Conservation (phyloP, 2,113 vertebrate species). For the Xiphophorus maculatus region DNA sequence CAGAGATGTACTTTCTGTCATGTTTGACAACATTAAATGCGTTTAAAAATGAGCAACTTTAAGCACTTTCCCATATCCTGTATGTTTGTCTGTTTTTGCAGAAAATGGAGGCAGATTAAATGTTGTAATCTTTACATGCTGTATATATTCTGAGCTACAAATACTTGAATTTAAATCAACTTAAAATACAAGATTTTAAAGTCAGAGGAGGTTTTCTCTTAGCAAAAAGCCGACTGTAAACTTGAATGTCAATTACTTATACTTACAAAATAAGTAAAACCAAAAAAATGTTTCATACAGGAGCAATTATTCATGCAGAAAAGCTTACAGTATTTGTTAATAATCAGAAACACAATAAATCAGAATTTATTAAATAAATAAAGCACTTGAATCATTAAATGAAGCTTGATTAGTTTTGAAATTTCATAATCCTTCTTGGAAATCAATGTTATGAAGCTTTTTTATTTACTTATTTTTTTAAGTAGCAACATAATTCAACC, state of each 20-base stretch:
- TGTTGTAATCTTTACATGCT: not conserved
- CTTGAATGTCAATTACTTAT: conserved; percentile 11
- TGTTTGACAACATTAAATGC: conserved; percentile 24
- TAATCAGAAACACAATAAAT: conserved; percentile 14
- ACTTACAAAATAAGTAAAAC: not conserved
- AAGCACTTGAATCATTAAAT: conserved; percentile 1
- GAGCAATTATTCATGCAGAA: not conserved
- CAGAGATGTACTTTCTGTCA: not conserved
- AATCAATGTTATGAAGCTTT: not conserved
- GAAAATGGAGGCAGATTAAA: conserved; percentile 13
- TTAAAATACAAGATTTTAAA: conserved; percentile 1
- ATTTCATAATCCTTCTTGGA: not conserved
- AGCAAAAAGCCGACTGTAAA: conserved; percentile 7
- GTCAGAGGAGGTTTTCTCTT: not conserved
- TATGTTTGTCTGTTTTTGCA: conserved; percentile 19
- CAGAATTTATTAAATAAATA: not conserved
- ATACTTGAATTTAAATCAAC: conserved; percentile 12
- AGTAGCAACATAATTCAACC: too few species aligned
- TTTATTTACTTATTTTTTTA: too few species aligned
- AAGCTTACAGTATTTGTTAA: not conserved
- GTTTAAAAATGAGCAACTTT: conserved; percentile 23
- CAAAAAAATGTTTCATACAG: not conserved
- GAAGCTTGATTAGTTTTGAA: conserved; percentile 11
- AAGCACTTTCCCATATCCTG: conserved; percentile 5
- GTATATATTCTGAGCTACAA: not conserved